These are phyloP conservation scores for Euleptes europaea DNA, from an alignment of 2,113 vertebrate species.

Conservation along the genomic window DNA sequence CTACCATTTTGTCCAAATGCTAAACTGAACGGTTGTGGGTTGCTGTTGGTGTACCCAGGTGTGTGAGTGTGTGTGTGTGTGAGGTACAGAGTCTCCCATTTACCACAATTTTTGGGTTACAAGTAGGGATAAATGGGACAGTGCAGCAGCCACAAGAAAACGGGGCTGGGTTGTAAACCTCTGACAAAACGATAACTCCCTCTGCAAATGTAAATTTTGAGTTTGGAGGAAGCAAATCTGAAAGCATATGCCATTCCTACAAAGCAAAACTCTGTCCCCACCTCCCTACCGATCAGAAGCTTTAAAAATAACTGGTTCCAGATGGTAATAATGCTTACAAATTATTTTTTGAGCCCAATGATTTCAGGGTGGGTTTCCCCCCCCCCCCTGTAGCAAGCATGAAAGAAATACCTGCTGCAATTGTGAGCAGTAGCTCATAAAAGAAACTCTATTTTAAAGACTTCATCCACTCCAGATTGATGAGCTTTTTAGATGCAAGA, in stretches of 20 bases:
- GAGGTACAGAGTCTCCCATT: no score
- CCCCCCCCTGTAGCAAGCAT: background rate
- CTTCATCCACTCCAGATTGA: slow-evolving; percentile 48
- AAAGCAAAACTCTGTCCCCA: background rate
- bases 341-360: background rate
- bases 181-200: background rate
- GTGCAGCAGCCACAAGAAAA: no score
- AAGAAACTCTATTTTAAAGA: slow-evolving; percentile 55
- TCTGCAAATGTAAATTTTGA: background rate
- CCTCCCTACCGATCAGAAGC: fast-evolving
- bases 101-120: no score
- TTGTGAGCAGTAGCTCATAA: slow-evolving; percentile 47
- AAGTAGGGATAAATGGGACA: no score
- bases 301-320: slow-evolving; percentile 4
- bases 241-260: background rate
- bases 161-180: no score
- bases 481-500: slow-evolving; percentile 32
- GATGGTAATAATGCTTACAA: slow-evolving; percentile 20
- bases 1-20: no score
- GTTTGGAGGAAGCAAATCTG: background rate
- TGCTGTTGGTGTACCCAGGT: no score
- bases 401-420: slow-evolving; percentile 34
- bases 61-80: no score
- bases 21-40: no score
- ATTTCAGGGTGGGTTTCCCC: slow-evolving; percentile 7